Percentiles rank a stretch among this genome's conserved stretches.
phyloP scores from a whole-genome alignment of 2,113 vertebrate genomes.

The Echinops telfairi region DNA sequence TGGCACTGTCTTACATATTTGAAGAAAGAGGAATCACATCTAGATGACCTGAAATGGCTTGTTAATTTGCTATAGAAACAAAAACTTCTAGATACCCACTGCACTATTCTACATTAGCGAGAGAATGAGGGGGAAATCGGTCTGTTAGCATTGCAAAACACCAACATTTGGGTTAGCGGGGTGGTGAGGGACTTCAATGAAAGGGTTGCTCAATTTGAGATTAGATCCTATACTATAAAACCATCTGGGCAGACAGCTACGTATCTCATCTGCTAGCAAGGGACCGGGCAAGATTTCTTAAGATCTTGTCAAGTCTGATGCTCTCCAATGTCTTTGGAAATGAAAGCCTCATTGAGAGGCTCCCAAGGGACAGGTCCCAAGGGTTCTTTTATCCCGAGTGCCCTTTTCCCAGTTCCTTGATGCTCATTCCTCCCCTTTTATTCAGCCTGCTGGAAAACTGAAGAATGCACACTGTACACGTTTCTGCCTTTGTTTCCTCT shows the following conservation, averaged over 20 bases:
- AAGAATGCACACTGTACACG: constrained; percentile 37
- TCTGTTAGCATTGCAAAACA: constrained; percentile 20
- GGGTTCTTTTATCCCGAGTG: constrained; percentile 5
- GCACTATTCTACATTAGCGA: constrained; percentile 23
- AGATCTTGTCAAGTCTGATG: constrained; percentile 55
- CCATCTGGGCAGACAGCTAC: constrained; percentile 17
- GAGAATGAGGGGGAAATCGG: constrained; percentile 25
- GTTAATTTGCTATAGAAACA: constrained; percentile 55
- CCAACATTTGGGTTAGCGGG: constrained; percentile 29
- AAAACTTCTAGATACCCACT: constrained; percentile 12
- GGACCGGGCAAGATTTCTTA: constrained; percentile 55
- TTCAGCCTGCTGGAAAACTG: constrained; percentile 30
- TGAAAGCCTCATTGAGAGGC: constrained; percentile 68
- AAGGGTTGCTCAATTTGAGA: constrained; percentile 56
- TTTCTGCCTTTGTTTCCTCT: constrained; percentile 43
- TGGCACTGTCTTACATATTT: background rate
- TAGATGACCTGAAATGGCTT: constrained; percentile 22
- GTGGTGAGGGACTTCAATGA: constrained; percentile 16
- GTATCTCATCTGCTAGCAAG: constrained; percentile 39
- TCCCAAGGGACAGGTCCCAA: constrained; percentile 62
- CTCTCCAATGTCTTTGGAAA: constrained; percentile 45
- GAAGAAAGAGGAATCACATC: background rate
- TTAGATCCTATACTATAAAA: background rate
- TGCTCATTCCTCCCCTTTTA: constrained; percentile 35
- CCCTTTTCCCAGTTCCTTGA: constrained; percentile 36